These are phyloP conservation scores for Parnassius mnemosyne DNA, from an alignment of 2,888 invertebrate species.

Conservation along the genomic window DNA sequence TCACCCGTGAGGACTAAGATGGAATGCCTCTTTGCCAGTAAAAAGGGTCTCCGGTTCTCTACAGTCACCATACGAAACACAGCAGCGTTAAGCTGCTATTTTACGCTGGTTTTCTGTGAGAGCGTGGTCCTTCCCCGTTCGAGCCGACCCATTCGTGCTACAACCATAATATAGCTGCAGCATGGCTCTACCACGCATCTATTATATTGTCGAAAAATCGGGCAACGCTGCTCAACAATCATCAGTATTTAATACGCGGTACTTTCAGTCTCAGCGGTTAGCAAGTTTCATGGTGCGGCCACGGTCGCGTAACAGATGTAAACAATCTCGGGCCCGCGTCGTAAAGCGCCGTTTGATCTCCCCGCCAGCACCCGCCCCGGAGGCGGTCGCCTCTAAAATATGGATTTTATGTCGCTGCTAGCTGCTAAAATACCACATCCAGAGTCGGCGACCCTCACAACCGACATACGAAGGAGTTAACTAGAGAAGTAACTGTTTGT, in stretches of 20 bases:
- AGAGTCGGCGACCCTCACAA: conserved; percentile 66
- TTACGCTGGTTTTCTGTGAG: too few species aligned
- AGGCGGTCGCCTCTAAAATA: conserved; percentile 67
- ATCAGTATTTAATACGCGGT: conserved; percentile 45
- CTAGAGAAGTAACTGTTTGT: conserved; percentile 24
- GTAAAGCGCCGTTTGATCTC: conserved; percentile 77
- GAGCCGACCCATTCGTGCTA: too few species aligned
- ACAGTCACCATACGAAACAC: too few species aligned
- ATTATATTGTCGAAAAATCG: too few species aligned
- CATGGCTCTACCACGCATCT: too few species aligned
- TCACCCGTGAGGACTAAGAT: too few species aligned
- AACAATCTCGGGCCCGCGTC: conserved; percentile 75
- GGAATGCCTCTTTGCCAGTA: too few species aligned
- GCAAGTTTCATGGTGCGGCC: conserved; percentile 69
- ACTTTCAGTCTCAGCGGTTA: conserved; percentile 67
- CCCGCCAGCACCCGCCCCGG: conserved; percentile 40
- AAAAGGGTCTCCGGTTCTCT: too few species aligned
- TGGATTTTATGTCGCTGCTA: conserved; percentile 74
- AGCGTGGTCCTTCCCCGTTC: too few species aligned
- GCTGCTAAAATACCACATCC: conserved; percentile 74
- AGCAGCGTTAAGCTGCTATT: too few species aligned
- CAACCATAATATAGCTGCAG: too few species aligned
- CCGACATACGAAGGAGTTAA: conserved; percentile 38
- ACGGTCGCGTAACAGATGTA: conserved; percentile 76
- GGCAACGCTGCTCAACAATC: background rate